Evolutionary conservation across 2,888 invertebrate species (phyloP), one percentile per base, ranked within the genome.

Genomic region (Parthenolecanium corni): DNA sequence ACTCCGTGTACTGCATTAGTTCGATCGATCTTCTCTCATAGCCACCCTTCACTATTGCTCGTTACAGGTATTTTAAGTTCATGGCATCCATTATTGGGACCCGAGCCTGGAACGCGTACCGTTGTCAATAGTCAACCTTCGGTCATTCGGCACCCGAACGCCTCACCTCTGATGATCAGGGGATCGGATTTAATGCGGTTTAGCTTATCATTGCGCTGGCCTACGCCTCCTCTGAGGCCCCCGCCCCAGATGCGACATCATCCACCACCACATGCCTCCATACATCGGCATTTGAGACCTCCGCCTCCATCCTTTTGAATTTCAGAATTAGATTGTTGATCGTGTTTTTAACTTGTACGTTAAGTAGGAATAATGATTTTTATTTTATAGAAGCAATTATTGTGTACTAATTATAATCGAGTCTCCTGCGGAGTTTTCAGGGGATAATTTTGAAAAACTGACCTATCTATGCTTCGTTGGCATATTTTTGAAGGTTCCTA

Each of bases 131-230:
- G 6, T n/a, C 61, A 61, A 24, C 49, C 49, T 0, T 23, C 61
- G 14, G 61, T 61, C n/a, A 51, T 61, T 11, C 49, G 61, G 5
- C 61, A 61, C 40, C 61, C 61, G n/a, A 21, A 38, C 11, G 51
- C 38, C 1, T 12, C 61, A 14, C 63, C 63, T 31, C 18, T 53
- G 12, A 53, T 63, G 54, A 63, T 63, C 16, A 44, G 63, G n/a
- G 47, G 47, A 16, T 25, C 52, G 4, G 63, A 63, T 16, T 47
- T 53, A 4, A 47, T 63, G 52, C 42, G 63, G 25, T 63, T 63
- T 31, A 63, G 53, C 24, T 18, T 63, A 16, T 52, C 53, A 12
- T 47, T 63, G 23, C 44, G 63, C 16, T 63, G 63, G 63, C 46
- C 53, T 1, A 42, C 63, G 31, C 63, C 57, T 5, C 47, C 53